Conservation (phyloP, 2,797 vertebrate genomes). For the Microhierax caerulescens region DNA sequence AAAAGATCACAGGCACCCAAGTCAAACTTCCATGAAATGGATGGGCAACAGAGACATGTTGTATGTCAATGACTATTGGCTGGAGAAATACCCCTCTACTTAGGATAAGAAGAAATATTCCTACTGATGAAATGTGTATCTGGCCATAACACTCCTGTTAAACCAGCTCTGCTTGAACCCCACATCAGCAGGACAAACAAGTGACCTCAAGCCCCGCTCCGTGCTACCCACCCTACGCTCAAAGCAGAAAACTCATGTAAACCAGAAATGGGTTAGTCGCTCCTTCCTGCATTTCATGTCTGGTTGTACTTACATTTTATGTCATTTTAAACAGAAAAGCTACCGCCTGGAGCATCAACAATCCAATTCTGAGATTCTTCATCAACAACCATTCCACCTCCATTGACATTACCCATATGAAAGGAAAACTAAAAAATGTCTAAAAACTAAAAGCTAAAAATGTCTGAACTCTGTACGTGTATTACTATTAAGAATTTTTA, state of each 20-base stretch:
- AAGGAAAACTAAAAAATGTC: no score
- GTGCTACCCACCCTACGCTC: not conserved
- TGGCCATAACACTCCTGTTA: not conserved
- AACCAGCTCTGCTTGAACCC: not conserved
- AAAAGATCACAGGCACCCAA: not conserved
- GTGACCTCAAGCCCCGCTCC: not conserved
- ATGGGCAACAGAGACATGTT: not conserved
- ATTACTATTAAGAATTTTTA: not conserved
- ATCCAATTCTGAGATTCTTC: not conserved
- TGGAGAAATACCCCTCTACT: not conserved
- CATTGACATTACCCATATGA: not conserved
- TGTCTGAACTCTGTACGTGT: not conserved
- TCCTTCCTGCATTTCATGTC: not conserved
- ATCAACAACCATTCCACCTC: not conserved
- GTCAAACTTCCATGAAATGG: not conserved
- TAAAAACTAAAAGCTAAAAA: no score
- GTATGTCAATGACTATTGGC: not conserved
- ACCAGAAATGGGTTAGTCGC: not conserved
- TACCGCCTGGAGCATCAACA: not conserved
- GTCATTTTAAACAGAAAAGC: not conserved
- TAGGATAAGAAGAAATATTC: not conserved
- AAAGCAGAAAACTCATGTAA: not conserved
- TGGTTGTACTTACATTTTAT: not conserved
- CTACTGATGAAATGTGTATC: not conserved
- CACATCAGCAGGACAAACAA: not conserved